Conservation (phyloP, 2,113 vertebrate genomes). For the Pseudorhombus dupliciocellatus region DNA sequence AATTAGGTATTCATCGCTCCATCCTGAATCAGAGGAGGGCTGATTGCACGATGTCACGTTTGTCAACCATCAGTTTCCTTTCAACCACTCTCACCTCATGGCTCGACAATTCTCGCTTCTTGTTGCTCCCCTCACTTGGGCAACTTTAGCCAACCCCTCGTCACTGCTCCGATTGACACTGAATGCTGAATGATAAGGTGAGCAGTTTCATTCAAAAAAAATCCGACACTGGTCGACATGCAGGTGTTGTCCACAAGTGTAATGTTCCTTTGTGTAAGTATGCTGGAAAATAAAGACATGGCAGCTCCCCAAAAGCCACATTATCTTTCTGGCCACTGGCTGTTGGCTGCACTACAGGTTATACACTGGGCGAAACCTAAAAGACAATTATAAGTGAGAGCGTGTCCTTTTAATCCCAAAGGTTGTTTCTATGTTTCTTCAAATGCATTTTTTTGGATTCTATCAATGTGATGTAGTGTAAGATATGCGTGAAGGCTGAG, state of each 20-base stretch:
- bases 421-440: too few relatives aligned
- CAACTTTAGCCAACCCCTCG: not conserved
- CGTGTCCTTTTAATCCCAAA: too few relatives aligned
- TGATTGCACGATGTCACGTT: conserved; percentile 17
- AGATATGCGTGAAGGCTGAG: too few relatives aligned
- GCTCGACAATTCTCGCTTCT: not conserved
- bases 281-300: not conserved
- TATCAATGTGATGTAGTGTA: too few relatives aligned
- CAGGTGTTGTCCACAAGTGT: not conserved
- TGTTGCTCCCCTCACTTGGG: not conserved
- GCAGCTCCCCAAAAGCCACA: not conserved
- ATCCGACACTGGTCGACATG: not conserved
- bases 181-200: not conserved
- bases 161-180: not conserved
- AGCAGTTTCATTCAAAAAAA: not conserved
- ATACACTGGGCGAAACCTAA: too few relatives aligned
- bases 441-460: too few relatives aligned
- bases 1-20: conserved; percentile 20
- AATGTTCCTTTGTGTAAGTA: not conserved
- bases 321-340: too few relatives aligned
- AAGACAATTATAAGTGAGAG: too few relatives aligned
- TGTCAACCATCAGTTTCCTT: not conserved
- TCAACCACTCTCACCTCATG: not conserved
- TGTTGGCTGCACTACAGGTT: too few relatives aligned
- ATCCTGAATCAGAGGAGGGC: not conserved